These are phyloP conservation scores for Botia almorhae DNA, from an alignment of 2,797 vertebrate genomes.

Conservation along the genomic window DNA sequence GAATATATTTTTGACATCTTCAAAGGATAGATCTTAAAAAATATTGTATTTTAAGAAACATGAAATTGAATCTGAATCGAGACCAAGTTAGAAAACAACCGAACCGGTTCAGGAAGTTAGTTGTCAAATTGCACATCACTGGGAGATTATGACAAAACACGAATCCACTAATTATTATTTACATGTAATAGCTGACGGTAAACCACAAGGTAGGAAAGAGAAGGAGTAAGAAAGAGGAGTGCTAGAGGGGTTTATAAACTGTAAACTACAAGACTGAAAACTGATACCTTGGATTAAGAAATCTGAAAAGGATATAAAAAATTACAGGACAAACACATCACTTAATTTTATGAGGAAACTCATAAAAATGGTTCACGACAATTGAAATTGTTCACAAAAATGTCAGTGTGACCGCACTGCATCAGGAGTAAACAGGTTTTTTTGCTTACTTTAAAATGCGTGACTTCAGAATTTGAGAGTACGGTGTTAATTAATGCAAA, in stretches of 20 bases:
- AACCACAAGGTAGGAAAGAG: conserved; percentile 18
- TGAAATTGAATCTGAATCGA: not conserved
- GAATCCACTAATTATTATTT: conserved; percentile 19
- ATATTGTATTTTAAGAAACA: not conserved
- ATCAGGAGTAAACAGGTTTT: conserved; percentile 33
- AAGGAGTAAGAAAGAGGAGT: not conserved
- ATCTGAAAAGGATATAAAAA: conserved; percentile 6
- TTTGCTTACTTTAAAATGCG: not conserved
- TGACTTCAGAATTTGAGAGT: conserved; percentile 18
- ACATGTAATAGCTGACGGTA: not conserved
- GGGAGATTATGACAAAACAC: not conserved
- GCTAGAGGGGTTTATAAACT: conserved; percentile 3
- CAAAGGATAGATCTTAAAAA: not conserved
- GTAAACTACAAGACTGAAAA: conserved; percentile 12
- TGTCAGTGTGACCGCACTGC: conserved; percentile 20
- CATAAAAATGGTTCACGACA: too few relatives aligned
- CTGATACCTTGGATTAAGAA: not conserved
- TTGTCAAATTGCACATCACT: conserved; percentile 15
- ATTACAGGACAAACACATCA: conserved; percentile 25
- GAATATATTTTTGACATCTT: not conserved
- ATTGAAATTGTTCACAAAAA: conserved; percentile 54
- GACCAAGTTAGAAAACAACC: conserved; percentile 8
- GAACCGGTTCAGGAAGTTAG: not conserved
- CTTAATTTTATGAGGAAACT: conserved; percentile 37
- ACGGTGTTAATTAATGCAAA: conserved; percentile 44